phyloP scores from a whole-genome alignment of 2,113 vertebrate species.

The Tetrao urogallus region DNA sequence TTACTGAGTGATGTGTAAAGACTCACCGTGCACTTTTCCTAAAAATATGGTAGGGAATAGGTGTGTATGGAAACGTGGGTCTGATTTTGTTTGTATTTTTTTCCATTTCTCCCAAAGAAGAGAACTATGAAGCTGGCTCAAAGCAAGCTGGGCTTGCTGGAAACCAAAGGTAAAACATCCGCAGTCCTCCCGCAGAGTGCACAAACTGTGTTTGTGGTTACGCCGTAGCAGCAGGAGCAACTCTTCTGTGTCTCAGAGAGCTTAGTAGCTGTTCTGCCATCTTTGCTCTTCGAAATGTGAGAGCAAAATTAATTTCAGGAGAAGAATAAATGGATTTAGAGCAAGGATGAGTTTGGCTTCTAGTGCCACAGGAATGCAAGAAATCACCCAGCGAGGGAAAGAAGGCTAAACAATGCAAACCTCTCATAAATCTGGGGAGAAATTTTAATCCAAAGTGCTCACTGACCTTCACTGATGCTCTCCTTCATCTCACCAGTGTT shows the following conservation, averaged over 20 bases:
- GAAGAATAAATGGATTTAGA: not conserved
- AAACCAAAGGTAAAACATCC: not conserved
- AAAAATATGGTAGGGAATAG: not conserved
- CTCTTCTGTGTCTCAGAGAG: not conserved
- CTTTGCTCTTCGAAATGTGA: not conserved
- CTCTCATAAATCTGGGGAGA: constrained; percentile 4
- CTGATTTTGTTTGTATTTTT: not conserved
- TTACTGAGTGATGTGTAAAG: not conserved
- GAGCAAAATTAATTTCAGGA: not conserved
- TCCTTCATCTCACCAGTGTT: constrained; percentile 19
- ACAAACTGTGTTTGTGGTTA: not conserved
- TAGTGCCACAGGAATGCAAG: constrained; percentile 34
- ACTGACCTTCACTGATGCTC: constrained; percentile 12
- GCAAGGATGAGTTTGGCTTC: constrained; percentile 5
- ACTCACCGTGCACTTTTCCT: not conserved
- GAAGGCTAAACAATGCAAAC: not conserved
- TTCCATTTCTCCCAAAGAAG: not conserved
- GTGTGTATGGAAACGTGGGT: not conserved
- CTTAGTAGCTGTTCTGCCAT: not conserved
- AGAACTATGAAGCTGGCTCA: not conserved
- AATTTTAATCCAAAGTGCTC: constrained; percentile 16
- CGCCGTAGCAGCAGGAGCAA: not conserved
- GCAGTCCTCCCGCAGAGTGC: not conserved
- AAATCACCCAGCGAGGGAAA: not conserved
- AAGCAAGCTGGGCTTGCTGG: not conserved